Percentiles rank a stretch among this genome's conserved stretches.
Conservation (phyloP, 1,140 invertebrate species). For the Sitophilus oryzae region DNA sequence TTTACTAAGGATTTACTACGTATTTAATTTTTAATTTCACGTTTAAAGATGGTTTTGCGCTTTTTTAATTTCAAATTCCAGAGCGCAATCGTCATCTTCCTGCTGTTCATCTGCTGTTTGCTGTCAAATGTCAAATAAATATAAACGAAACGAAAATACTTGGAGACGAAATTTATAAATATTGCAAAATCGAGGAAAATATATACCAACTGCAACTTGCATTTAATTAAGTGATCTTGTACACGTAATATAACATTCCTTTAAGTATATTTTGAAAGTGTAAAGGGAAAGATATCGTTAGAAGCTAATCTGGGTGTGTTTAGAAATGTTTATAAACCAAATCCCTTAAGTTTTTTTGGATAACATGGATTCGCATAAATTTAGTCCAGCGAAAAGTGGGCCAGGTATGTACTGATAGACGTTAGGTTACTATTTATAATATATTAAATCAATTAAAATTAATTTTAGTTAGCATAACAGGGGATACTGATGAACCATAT, state of each 20-base stretch:
- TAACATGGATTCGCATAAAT: neutral
- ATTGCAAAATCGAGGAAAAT: neutral
- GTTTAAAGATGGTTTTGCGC: too few relatives aligned
- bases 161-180: neutral
- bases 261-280: too few relatives aligned
- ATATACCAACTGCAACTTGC: neutral
- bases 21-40: too few relatives aligned
- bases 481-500: constrained; percentile 72
- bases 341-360: neutral
- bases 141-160: too few relatives aligned
- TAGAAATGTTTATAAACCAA: neutral
- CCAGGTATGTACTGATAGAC: neutral
- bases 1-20: too few relatives aligned
- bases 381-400: neutral
- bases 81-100: too few relatives aligned
- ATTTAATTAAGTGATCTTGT: neutral
- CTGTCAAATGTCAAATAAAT: neutral
- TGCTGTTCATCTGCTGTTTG: too few relatives aligned
- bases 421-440: neutral
- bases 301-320: neutral
- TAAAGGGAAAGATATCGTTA: too few relatives aligned
- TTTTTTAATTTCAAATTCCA: too few relatives aligned
- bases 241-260: neutral
- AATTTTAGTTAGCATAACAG: constrained; percentile 29
- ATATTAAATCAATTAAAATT: neutral